phyloP scores from a whole-genome alignment of 2,113 vertebrate genomes.

The Tetraodon nigroviridis region DNA sequence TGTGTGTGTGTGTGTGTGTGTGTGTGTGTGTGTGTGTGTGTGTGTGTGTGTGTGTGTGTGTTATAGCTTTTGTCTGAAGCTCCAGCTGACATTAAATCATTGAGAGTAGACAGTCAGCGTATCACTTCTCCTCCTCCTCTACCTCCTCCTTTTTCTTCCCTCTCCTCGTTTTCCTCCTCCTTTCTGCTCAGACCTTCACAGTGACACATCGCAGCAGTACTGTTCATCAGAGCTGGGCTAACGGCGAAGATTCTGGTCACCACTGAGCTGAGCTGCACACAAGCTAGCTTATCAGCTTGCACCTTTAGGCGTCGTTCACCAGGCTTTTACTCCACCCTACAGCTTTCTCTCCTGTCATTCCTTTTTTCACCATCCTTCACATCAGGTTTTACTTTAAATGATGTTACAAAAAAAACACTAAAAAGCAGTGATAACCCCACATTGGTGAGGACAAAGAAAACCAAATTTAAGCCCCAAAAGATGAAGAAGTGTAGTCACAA shows the following conservation, averaged over 20 bases:
- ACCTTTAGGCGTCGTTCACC: too few relatives aligned
- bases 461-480: too few relatives aligned
- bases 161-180: constrained; percentile 10
- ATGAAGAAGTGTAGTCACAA: too few relatives aligned
- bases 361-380: constrained; percentile 41
- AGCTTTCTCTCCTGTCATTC: constrained; percentile 25
- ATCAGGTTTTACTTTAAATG: constrained; percentile 1
- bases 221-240: too few relatives aligned
- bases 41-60: constrained; percentile 21
- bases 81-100: constrained; percentile 51
- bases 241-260: too few relatives aligned
- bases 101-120: constrained; percentile 37
- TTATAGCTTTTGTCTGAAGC: constrained; percentile 41
- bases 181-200: background rate
- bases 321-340: constrained; percentile 5
- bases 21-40: constrained; percentile 1
- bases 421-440: too few relatives aligned
- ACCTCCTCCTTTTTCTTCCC: background rate
- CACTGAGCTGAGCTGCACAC: too few relatives aligned
- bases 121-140: constrained; percentile 21
- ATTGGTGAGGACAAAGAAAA: too few relatives aligned
- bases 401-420: too few relatives aligned
- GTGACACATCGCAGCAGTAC: too few relatives aligned
- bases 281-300: too few relatives aligned
- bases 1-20: background rate